Percentiles rank a stretch among this genome's conserved stretches.
Conservation (phyloP, 1,140 invertebrate genomes). For the Polypedilum vanderplanki region DNA sequence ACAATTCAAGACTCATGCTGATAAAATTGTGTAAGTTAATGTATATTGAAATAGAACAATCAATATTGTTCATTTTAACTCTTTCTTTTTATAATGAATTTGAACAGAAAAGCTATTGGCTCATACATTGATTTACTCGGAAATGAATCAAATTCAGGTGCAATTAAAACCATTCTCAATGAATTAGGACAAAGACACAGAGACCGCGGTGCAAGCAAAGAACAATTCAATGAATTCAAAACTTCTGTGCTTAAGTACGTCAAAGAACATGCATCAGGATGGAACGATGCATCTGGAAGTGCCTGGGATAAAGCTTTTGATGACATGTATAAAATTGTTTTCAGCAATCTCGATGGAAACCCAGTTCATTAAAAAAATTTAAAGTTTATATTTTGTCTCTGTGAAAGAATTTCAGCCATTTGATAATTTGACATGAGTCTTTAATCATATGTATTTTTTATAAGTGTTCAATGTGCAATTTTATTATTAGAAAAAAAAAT, state of each 20-base stretch:
- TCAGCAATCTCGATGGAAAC: not conserved
- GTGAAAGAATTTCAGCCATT: not conserved
- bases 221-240: not conserved
- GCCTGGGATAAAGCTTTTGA: not conserved
- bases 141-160: not conserved
- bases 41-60: no score
- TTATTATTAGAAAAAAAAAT: not conserved
- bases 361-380: not conserved
- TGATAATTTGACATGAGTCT: not conserved
- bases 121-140: not conserved
- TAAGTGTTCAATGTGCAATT: not conserved
- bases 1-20: not conserved
- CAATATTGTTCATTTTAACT: no score
- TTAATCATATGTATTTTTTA: not conserved
- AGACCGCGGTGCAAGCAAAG: not conserved
- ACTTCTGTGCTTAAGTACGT: not conserved
- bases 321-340: not conserved
- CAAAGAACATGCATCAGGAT: not conserved
- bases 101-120: not conserved
- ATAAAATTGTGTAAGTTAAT: not conserved
- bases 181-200: not conserved
- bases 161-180: not conserved
- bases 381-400: not conserved
- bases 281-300: not conserved
- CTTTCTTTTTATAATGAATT: no score